A percentile compares a stretch with the other conserved stretches of the same genome.
phyloP scores from a whole-genome alignment of 2,888 invertebrate genomes.

The Chironomus tentans region DNA sequence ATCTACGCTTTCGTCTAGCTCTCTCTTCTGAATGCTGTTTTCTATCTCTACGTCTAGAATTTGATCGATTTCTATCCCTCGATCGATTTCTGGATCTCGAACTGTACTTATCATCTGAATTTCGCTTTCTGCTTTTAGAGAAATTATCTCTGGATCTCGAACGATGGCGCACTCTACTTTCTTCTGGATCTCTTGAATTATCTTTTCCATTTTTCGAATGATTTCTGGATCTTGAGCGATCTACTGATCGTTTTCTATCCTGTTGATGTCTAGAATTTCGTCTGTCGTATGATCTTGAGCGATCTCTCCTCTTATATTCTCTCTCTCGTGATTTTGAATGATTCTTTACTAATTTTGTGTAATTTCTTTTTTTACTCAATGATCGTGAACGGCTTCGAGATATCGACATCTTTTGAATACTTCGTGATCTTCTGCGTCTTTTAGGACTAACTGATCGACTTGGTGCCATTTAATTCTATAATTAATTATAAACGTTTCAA shows the following conservation, averaged over 20 bases:
- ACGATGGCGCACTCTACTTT: neutral
- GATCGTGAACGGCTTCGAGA: neutral
- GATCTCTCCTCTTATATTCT: neutral
- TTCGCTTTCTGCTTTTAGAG: no score
- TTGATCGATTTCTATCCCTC: neutral
- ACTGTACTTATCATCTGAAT: neutral
- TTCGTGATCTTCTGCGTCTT: neutral
- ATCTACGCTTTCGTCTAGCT: neutral
- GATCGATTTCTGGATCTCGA: neutral
- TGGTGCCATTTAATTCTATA: conserved; percentile 9
- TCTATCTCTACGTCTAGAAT: neutral
- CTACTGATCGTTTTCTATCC: no score
- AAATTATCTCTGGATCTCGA: neutral
- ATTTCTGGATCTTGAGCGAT: neutral
- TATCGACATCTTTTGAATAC: neutral
- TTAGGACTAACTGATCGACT: conserved; percentile 8
- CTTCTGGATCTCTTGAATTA: neutral
- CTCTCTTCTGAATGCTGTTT: neutral
- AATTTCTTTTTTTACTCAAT: neutral
- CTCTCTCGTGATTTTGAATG: neutral
- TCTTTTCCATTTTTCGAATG: neutral
- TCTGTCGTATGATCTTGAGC: no score
- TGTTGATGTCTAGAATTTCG: no score
- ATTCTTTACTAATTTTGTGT: neutral
- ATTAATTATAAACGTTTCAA: neutral